Evolutionary conservation across 2,113 vertebrate species (phyloP).

Genomic region (Meriones unguiculatus): DNA sequence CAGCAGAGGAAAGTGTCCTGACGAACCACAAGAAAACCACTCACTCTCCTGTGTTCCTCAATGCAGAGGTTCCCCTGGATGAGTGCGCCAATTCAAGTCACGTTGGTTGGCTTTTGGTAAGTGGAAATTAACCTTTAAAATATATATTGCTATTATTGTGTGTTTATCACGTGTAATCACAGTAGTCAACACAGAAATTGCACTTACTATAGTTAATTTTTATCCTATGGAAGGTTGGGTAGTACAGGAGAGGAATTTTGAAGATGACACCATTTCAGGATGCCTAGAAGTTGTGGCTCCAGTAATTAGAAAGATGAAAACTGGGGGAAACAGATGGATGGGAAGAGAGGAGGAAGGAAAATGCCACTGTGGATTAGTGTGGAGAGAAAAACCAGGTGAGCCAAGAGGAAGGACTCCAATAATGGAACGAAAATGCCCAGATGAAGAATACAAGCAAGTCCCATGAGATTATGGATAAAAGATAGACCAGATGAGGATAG

Average conservation of each 20-base stretch:
- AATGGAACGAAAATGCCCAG: too few relatives aligned
- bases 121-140: constrained; percentile 75
- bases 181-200: background rate
- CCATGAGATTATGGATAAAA: too few relatives aligned
- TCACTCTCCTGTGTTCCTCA: constrained; percentile 46
- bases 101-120: constrained; percentile 98
- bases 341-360: too few relatives aligned
- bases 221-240: background rate
- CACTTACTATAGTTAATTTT: background rate
- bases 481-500: too few relatives aligned
- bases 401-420: too few relatives aligned
- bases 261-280: background rate
- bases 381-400: too few relatives aligned
- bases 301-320: background rate
- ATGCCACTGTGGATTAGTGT: too few relatives aligned
- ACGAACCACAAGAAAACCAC: background rate
- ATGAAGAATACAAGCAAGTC: too few relatives aligned
- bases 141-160: background rate
- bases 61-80: constrained; percentile 97
- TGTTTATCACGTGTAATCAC: background rate
- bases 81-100: constrained; percentile 98
- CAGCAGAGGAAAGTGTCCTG: background rate
- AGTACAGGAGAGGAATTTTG: background rate
- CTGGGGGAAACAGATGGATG: too few relatives aligned
- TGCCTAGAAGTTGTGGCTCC: background rate